Percentiles rank a stretch among this genome's conserved stretches.
These are phyloP conservation scores for Mythimna ferrago DNA, from an alignment of 2,888 invertebrate genomes.

Conservation along the genomic window DNA sequence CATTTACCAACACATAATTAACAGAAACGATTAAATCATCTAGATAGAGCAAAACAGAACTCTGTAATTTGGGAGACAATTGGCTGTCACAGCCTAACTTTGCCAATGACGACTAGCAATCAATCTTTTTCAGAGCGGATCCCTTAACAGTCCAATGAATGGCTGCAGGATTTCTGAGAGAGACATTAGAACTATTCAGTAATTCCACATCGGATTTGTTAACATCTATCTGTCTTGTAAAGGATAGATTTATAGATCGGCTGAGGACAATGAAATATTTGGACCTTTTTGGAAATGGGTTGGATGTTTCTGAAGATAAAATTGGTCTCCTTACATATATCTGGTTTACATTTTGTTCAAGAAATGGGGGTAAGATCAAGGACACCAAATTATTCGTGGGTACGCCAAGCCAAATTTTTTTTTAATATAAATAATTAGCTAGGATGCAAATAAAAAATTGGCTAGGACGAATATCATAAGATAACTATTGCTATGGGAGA, in stretches of 20 bases:
- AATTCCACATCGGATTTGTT: slow-evolving; percentile 70
- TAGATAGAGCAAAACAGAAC: slow-evolving; percentile 43
- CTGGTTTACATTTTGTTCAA: slow-evolving; percentile 16
- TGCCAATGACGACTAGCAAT: slow-evolving; percentile 70
- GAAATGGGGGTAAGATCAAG: not conserved
- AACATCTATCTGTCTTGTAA: slow-evolving; percentile 71
- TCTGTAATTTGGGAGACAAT: slow-evolving; percentile 70
- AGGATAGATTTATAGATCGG: slow-evolving; percentile 66
- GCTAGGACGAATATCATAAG: no score
- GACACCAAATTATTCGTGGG: not conserved
- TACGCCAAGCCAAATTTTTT: no score
- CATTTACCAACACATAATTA: not conserved
- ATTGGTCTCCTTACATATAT: slow-evolving; percentile 1
- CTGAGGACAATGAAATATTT: slow-evolving; percentile 60
- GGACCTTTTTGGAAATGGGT: slow-evolving; percentile 42
- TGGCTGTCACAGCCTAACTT: slow-evolving; percentile 67
- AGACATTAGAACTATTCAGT: slow-evolving; percentile 70
- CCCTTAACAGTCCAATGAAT: slow-evolving; percentile 69
- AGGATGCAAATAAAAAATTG: no score
- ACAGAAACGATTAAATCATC: slow-evolving; percentile 51
- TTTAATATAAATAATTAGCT: no score
- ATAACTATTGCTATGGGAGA: no score
- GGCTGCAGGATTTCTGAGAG: slow-evolving; percentile 62
- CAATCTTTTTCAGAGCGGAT: slow-evolving; percentile 74
- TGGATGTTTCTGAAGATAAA: slow-evolving; percentile 21